These are phyloP conservation scores for Tiaroga cobitis DNA, from an alignment of 2,797 vertebrate species.

Conservation along the genomic window DNA sequence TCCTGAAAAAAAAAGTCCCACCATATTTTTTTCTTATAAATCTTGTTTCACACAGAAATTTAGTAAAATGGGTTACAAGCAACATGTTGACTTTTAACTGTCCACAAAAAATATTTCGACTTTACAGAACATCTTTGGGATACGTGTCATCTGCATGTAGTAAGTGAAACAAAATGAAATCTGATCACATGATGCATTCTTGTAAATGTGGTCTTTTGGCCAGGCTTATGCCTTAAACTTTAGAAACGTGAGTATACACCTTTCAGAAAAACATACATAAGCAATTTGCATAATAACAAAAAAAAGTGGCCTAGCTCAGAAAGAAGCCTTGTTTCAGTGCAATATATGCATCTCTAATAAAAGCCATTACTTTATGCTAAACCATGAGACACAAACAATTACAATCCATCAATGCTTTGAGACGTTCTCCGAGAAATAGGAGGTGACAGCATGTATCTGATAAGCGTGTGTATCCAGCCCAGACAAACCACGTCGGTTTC, in stretches of 20 bases:
- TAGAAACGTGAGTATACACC: background rate
- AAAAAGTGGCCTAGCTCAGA: background rate
- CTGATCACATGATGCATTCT: no score
- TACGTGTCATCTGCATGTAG: no score
- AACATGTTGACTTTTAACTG: no score
- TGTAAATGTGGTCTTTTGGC: no score
- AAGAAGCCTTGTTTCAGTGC: constrained; percentile 14
- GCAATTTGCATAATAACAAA: background rate
- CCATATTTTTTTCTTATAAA: no score
- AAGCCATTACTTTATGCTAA: constrained; percentile 40
- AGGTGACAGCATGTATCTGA: constrained; percentile 37
- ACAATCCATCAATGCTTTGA: constrained; percentile 44
- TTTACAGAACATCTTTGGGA: no score
- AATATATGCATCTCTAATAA: constrained; percentile 26
- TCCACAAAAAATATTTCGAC: no score
- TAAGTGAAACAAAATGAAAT: no score
- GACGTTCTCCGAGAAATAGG: constrained; percentile 38
- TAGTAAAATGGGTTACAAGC: no score
- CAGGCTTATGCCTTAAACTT: background rate
- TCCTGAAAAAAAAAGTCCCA: no score
- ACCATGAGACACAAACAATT: constrained; percentile 54
- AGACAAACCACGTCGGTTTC: constrained; percentile 56
- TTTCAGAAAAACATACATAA: background rate
- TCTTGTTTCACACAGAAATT: no score
- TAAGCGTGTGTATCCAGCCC: constrained; percentile 30